These are phyloP conservation scores for Branchipolynoe longqiensis DNA, from an alignment of 2,888 invertebrate genomes.

Conservation along the genomic window DNA sequence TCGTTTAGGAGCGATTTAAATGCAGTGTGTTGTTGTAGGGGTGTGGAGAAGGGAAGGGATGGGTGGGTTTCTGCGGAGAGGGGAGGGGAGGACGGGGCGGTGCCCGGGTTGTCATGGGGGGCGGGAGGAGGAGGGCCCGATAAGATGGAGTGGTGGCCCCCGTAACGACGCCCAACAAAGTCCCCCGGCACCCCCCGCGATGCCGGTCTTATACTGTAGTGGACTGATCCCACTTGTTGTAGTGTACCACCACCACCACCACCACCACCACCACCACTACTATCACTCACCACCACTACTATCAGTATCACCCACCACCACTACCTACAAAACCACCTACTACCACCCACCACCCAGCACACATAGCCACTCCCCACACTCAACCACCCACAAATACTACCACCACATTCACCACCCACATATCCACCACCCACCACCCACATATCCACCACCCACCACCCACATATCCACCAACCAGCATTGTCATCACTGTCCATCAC, in stretches of 20 bases:
- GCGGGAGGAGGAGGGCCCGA: not conserved
- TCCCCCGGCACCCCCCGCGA: not conserved
- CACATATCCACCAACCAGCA: slow-evolving; percentile 11
- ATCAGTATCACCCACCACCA: no score
- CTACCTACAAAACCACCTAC: not conserved
- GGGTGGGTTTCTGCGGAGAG: no score
- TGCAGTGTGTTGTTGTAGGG: slow-evolving; percentile 16
- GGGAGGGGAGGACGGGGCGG: not conserved
- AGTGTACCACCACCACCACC: not conserved
- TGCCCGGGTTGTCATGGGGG: not conserved
- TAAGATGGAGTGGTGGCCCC: not conserved
- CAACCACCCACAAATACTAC: not conserved
- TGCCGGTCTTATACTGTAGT: not conserved
- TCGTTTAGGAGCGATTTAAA: slow-evolving; percentile 46
- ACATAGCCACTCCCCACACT: not conserved
- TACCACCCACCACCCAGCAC: no score
- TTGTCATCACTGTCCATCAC: no score
- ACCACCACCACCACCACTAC: not conserved
- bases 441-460: not conserved
- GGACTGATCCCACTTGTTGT: not conserved
- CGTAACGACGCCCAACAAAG: no score
- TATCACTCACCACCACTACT: not conserved
- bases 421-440: not conserved
- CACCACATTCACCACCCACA: not conserved
- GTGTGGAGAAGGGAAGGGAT: no score